Base-by-base conservation (phyloP, 1,140 invertebrate species). In the Plectrocnemia conspersa region DNA sequence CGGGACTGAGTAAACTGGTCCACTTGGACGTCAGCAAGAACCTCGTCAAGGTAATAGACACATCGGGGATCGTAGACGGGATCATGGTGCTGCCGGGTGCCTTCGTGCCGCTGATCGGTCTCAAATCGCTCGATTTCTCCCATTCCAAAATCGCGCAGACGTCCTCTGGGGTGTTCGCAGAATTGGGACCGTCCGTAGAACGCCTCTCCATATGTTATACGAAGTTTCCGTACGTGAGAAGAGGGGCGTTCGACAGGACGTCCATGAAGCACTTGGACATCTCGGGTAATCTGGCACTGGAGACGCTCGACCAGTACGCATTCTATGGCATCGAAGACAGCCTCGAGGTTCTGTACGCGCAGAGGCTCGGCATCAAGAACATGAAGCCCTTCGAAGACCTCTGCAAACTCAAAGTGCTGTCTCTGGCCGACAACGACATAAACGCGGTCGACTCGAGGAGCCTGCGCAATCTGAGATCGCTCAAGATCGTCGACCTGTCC, bases 21-120 rank as follows among this genome's bases (percentile, higher is more conserved):
- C 73, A 78, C 59, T 56, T 81, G 13, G 78, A 81, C 53, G 38
- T 81, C 2, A 79, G 78, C 23, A 71, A 70, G 46, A 80, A 78
- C 27, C 65, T 64, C 27, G 64, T 66, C 1, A 63, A 68, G 3
- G 33, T 16, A 7, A 52, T 59, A 23, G 53, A 65, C 1, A 33
- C 18, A 36, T 63, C 11, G 44, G 50, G n/a, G 4, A 13, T 49
- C 4, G 38, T 68, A 0, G 67, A 67, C 21, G 68, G 68, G 0
- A 47, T 66, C 0, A 70, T 66, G 29, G 61, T 66, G 10, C 52
- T 74, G 11, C 52, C 58, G 10, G 63, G 63, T 9, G 56, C 69
- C 0, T 78, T 79, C 22, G 52, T 56, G 4, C 11, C 63, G 2
- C 35, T 78, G 2, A 55, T 46, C 0, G 70, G 68, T 3, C 56